Percentiles rank a stretch among this genome's conserved stretches.
Conservation (phyloP, 2,888 invertebrate genomes). For the Drosophila lutescens region DNA sequence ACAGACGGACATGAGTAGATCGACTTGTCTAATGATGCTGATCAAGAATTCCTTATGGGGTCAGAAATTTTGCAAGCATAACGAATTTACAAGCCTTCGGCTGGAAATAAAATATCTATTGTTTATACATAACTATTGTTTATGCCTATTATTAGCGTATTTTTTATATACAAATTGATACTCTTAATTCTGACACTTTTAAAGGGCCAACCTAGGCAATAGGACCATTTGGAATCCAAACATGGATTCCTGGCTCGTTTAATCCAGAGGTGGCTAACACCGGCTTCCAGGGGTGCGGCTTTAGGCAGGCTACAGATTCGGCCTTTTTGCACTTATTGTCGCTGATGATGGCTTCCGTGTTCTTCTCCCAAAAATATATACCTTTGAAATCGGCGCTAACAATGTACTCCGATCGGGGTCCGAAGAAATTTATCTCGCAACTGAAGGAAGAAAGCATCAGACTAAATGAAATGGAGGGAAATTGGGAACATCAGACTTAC, state of each 20-base stretch:
- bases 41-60: too few relatives aligned
- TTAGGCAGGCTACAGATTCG: neutral
- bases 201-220: too few relatives aligned
- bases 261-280: neutral
- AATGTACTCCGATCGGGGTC: neutral
- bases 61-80: too few relatives aligned
- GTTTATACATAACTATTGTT: too few relatives aligned
- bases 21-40: too few relatives aligned
- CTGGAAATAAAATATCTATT: too few relatives aligned
- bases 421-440: neutral
- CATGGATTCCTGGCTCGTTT: neutral
- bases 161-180: too few relatives aligned
- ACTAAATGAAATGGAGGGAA: neutral
- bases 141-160: too few relatives aligned
- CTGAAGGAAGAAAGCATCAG: neutral
- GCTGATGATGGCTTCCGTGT: neutral
- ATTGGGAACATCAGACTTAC: neutral
- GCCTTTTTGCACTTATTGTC: neutral
- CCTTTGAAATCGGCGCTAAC: neutral
- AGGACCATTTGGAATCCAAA: slow-evolving; percentile 2
- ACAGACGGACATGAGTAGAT: too few relatives aligned
- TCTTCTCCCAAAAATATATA: neutral
- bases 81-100: too few relatives aligned
- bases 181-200: too few relatives aligned
- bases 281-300: neutral